These are phyloP conservation scores for Drosophila lacertosa DNA, from an alignment of 1,140 invertebrate genomes.

Conservation along the genomic window DNA sequence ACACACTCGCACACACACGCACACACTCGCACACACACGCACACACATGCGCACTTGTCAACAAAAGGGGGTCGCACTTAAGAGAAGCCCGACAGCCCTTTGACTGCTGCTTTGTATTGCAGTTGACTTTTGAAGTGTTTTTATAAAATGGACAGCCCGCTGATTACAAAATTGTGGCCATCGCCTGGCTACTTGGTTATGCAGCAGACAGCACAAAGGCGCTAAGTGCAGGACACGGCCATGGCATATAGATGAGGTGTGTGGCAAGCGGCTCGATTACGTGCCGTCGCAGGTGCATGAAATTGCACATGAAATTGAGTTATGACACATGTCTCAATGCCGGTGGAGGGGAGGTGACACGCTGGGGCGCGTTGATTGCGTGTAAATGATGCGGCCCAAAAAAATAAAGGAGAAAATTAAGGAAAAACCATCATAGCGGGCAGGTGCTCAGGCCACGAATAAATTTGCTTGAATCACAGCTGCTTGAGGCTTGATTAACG, in stretches of 20 bases:
- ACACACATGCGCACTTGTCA: constrained; percentile 25
- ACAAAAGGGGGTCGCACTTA: constrained; percentile 31
- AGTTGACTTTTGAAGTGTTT: constrained; percentile 43
- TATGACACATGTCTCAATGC: constrained; percentile 59
- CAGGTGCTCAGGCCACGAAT: constrained; percentile 29
- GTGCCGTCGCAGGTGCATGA: constrained; percentile 75
- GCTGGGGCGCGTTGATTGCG: constrained; percentile 56
- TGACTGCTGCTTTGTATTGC: constrained; percentile 38
- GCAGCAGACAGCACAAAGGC: constrained; percentile 51
- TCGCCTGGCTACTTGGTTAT: constrained; percentile 47
- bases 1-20: constrained; percentile 12
- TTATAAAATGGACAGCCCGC: constrained; percentile 50
- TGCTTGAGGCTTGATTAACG: constrained; percentile 44
- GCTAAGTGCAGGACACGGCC: constrained; percentile 52
- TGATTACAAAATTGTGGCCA: constrained; percentile 66
- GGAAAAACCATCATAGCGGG: constrained; percentile 10
- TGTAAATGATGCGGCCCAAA: constrained; percentile 52
- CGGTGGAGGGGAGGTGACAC: constrained; percentile 17
- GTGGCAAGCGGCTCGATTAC: constrained; percentile 44
- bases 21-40: constrained; percentile 12
- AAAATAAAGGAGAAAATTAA: not conserved
- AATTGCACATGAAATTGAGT: constrained; percentile 79
- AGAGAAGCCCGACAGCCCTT: constrained; percentile 25
- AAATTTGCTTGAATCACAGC: constrained; percentile 40
- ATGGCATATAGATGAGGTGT: constrained; percentile 35